Evolutionary conservation across 1,140 invertebrate genomes (phyloP).

Genomic region (Cydia fagiglandana): DNA sequence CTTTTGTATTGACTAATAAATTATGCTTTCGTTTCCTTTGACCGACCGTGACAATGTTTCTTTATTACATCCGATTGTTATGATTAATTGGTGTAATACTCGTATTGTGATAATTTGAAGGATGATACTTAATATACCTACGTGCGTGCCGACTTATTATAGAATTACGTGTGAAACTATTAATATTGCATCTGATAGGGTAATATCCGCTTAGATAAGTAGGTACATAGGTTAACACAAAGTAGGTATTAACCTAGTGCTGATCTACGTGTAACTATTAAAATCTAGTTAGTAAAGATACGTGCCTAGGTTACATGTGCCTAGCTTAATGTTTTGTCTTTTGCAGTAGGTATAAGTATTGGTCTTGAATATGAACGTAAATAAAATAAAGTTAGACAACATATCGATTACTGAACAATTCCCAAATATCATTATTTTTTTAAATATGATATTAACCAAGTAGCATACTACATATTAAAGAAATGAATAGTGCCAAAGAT

Average conservation of each 20-base stretch:
- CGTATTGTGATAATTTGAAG: neutral
- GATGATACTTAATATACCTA: neutral
- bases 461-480: neutral
- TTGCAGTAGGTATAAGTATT: no score
- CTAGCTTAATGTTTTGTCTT: no score
- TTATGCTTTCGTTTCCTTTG: neutral
- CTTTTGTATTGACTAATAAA: no score
- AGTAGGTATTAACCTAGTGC: neutral
- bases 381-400: no score
- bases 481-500: neutral
- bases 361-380: no score
- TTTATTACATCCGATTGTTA: neutral
- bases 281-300: neutral
- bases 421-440: no score
- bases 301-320: no score
- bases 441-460: neutral
- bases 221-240: neutral
- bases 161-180: neutral
- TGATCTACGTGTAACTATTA: neutral
- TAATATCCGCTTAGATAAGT: neutral
- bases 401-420: neutral
- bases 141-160: neutral
- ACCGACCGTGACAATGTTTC: neutral
- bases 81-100: conserved; percentile 15
- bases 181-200: neutral